Evolutionary conservation across 2,797 vertebrate genomes (phyloP).

Genomic region (Microctenopoma lineatum): DNA sequence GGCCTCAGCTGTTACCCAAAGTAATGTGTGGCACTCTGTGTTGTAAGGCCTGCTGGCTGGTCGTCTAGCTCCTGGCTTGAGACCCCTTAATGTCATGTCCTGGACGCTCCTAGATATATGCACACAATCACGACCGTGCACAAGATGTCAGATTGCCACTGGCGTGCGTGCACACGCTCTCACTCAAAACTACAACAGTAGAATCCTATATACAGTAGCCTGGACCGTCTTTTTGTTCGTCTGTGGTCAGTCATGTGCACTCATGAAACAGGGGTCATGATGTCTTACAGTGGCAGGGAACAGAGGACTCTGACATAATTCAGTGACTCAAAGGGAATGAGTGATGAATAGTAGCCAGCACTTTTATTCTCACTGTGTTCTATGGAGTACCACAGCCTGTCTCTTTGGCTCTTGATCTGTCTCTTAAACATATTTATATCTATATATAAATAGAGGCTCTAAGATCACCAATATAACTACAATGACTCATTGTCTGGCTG

Average conservation of each 20-base stretch:
- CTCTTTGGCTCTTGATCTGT: constrained; percentile 2
- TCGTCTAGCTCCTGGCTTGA: constrained; percentile 12
- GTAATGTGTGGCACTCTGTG: constrained; percentile 49
- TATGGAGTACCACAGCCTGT: constrained; percentile 7
- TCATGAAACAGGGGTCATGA: constrained; percentile 64
- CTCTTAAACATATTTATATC: constrained; percentile 5
- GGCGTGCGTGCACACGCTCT: neutral
- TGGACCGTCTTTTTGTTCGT: constrained; percentile 26
- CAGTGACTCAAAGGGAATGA: constrained; percentile 37
- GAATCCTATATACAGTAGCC: constrained; percentile 28
- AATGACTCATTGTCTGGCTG: constrained; percentile 7
- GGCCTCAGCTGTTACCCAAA: constrained; percentile 64
- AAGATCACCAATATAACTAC: constrained; percentile 1
- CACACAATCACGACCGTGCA: constrained; percentile 8
- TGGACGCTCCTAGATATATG: constrained; percentile 21
- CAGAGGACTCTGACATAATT: constrained; percentile 57
- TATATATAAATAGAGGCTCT: constrained; percentile 40
- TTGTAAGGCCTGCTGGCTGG: constrained; percentile 14
- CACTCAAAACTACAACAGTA: neutral
- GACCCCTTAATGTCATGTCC: constrained; percentile 36
- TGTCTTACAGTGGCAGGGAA: constrained; percentile 58
- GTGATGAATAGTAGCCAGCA: constrained; percentile 50
- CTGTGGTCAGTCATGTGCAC: constrained; percentile 38
- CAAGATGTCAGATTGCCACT: constrained; percentile 6
- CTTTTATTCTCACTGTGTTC: constrained; percentile 54